These are phyloP conservation scores for Xestia ashworthii DNA, from an alignment of 2,888 invertebrate species.

Conservation along the genomic window DNA sequence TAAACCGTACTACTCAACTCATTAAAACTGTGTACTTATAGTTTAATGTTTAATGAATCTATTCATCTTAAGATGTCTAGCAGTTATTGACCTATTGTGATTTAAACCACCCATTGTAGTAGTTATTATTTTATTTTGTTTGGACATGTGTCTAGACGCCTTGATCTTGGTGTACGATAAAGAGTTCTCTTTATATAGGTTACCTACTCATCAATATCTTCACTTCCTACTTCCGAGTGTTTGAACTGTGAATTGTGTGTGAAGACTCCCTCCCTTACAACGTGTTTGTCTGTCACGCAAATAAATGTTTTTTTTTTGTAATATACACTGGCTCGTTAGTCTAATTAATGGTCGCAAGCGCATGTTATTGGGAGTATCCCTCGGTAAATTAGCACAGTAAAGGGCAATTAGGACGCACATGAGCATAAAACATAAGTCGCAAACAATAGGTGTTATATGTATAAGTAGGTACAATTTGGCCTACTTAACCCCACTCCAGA, in stretches of 20 bases:
- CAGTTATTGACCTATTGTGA: neutral
- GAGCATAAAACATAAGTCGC: too few species aligned
- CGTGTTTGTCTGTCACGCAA: neutral
- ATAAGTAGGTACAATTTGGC: too few species aligned
- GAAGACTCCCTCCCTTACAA: neutral
- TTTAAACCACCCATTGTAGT: slow-evolving; percentile 3
- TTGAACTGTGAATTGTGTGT: neutral
- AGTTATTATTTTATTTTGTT: slow-evolving; percentile 4
- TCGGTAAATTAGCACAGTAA: neutral
- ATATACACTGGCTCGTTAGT: too few species aligned
- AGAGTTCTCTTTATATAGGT: neutral
- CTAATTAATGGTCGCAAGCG: neutral
- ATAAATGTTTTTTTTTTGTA: neutral
- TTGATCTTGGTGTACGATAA: slow-evolving; percentile 2
- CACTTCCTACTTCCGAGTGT: neutral
- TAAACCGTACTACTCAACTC: neutral
- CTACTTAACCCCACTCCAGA: neutral
- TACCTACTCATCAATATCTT: neutral
- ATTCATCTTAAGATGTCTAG: neutral
- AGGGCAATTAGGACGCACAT: neutral
- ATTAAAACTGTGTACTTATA: neutral
- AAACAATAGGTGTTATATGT: neutral
- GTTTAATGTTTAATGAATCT: too few species aligned
- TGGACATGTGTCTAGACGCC: neutral
- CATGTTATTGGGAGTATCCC: neutral